Base-by-base conservation (phyloP, 1,140 invertebrate genomes). In the Lepidurus packardi region DNA sequence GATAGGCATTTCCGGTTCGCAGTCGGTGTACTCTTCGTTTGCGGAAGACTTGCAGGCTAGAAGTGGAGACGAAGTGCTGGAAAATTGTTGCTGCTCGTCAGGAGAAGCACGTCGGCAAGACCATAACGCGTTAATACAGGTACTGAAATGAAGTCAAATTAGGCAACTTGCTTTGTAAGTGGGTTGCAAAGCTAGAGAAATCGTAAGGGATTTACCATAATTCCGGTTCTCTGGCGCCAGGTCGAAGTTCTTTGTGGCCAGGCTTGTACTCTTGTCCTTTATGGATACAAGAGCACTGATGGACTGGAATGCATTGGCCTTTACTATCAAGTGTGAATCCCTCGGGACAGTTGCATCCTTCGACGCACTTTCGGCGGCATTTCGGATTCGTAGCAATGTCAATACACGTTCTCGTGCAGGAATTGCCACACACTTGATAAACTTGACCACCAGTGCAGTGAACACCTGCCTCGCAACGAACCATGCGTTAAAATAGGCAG, bases 271-370 rank as follows among this genome's bases (percentile, higher is more conserved):
- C 89, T 78, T 92, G 84, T 1, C 90, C 91, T 79, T 91, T 89
- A 80, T 92, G 89, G 73, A 86, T 85, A 84, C 95, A 97, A 0
- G 91, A 89, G 84, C 95, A 97, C 77, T 90, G 85, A 0, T 88
- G 88, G 24, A 92, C 88, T 0, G 90, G 90, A 43, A 96, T 89
- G 83, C 95, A 97, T 75, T 91, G 88, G 10, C 91, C 91, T 13
- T 87, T 85, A 8, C 89, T 86, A 79, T 92, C 88, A 41, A 96
- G 84, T 1, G 93, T 90, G 83, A 91, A 87, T 21, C 93, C 93
- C 73, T 87, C 85, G 0, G 93, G 92, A 84, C 94, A 97, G 79
- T 92, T 92, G 84, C 94, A 96, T 1, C 94, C 94, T 84, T 96
- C 94, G 1, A 94, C 91, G 82, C 94, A 96, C 45, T 86, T 86